phyloP scores from a whole-genome alignment of 2,113 vertebrate genomes.

The Vombatus ursinus region DNA sequence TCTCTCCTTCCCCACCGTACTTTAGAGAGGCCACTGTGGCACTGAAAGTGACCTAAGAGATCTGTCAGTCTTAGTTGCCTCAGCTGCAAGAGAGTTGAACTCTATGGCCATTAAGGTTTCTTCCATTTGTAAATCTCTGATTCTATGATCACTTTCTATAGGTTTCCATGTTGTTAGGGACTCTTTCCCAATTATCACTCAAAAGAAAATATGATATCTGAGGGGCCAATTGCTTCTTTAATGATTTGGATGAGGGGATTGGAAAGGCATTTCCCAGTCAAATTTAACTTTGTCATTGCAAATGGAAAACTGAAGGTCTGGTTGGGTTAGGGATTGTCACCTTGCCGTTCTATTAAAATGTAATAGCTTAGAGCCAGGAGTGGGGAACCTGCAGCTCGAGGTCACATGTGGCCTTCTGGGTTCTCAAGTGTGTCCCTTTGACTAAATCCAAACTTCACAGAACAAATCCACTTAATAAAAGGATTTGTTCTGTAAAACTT shows the following conservation, averaged over 20 bases:
- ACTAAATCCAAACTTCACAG: too few species aligned
- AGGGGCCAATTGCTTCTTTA: not conserved
- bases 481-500: too few species aligned
- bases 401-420: too few species aligned
- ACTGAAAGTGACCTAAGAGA: not conserved
- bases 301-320: not conserved
- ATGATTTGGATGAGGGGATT: not conserved
- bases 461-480: too few species aligned
- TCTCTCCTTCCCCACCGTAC: not conserved
- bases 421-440: too few species aligned
- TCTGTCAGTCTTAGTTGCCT: not conserved
- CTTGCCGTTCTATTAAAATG: rapidly evolving
- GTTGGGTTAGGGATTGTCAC: not conserved
- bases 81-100: not conserved
- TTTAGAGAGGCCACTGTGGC: not conserved
- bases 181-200: not conserved
- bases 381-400: too few species aligned
- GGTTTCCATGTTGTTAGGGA: not conserved
- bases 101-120: not conserved
- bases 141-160: not conserved
- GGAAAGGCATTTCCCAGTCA: not conserved
- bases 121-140: not conserved
- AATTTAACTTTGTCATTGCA: not conserved
- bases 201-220: not conserved
- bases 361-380: not conserved